Evolutionary conservation across 2,113 vertebrate species (phyloP).

Genomic region (Neotoma lepida): DNA sequence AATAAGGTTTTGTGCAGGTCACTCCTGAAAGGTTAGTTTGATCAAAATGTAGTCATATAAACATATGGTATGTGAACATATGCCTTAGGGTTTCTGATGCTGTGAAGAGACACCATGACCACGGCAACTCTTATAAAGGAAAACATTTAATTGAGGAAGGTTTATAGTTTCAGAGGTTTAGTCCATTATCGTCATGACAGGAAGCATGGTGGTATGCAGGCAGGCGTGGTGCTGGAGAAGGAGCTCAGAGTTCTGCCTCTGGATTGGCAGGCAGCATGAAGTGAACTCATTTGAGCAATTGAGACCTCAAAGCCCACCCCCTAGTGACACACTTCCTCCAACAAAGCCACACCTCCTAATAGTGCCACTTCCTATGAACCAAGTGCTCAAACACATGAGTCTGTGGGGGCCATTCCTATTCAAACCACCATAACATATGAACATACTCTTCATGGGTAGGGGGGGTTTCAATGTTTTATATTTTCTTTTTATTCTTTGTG

Average conservation of each 20-base stretch:
- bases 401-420: neutral
- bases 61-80: neutral
- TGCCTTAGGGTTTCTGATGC: neutral
- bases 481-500: neutral
- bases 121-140: neutral
- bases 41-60: neutral
- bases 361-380: neutral
- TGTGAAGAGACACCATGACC: neutral
- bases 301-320: neutral
- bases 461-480: neutral
- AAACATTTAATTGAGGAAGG: neutral
- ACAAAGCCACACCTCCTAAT: neutral
- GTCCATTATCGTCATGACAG: neutral
- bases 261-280: neutral
- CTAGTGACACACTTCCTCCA: neutral
- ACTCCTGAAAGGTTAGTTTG: neutral
- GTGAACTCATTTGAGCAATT: neutral
- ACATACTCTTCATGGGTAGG: neutral
- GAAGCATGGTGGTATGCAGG: neutral
- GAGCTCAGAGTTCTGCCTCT: neutral
- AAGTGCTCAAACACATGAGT: neutral
- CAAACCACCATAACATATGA: neutral
- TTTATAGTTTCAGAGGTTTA: neutral
- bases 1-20: slow-evolving; percentile 21
- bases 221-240: neutral